These are phyloP conservation scores for Crocuta crocuta DNA, from an alignment of 2,113 vertebrate genomes.

Conservation along the genomic window DNA sequence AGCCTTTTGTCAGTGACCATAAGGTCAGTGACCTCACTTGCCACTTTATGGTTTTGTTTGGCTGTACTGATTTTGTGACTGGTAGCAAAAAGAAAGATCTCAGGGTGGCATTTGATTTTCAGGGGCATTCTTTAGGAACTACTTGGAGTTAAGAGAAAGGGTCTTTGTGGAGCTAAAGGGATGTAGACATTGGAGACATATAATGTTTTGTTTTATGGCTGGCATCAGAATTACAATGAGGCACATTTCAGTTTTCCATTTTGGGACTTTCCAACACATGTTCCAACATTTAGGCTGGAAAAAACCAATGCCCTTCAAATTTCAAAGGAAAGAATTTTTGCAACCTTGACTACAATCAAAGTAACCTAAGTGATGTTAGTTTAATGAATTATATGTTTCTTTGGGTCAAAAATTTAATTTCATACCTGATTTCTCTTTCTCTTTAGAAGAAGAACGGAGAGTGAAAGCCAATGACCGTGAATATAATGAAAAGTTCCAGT, in stretches of 20 bases:
- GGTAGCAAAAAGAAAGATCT: not conserved
- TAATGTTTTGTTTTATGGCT: constrained; percentile 62
- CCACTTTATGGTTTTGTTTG: constrained; percentile 2
- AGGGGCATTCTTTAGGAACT: not conserved
- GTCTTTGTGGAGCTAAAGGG: constrained; percentile 6
- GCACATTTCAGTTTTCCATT: constrained; percentile 63
- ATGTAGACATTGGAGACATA: constrained; percentile 42
- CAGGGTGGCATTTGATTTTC: not conserved
- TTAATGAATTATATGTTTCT: constrained; percentile 57
- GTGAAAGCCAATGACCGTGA: constrained; percentile 92
- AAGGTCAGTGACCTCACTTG: not conserved
- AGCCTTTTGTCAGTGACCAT: not conserved
- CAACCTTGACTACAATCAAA: constrained; percentile 50
- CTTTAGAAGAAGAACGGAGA: constrained; percentile 90
- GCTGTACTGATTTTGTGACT: not conserved
- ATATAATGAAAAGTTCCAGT: constrained; percentile 92
- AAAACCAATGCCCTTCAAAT: constrained; percentile 52
- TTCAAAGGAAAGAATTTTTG: constrained; percentile 65
- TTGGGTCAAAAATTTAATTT: constrained; percentile 47
- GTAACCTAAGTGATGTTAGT: constrained; percentile 48
- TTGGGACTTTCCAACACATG: constrained; percentile 30
- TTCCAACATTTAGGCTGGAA: constrained; percentile 60
- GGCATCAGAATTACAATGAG: constrained; percentile 50
- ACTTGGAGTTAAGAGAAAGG: constrained; percentile 42
- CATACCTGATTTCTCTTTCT: constrained; percentile 64